These are phyloP conservation scores for Camponotus vicinus DNA, from an alignment of 1,140 invertebrate species.

Conservation along the genomic window DNA sequence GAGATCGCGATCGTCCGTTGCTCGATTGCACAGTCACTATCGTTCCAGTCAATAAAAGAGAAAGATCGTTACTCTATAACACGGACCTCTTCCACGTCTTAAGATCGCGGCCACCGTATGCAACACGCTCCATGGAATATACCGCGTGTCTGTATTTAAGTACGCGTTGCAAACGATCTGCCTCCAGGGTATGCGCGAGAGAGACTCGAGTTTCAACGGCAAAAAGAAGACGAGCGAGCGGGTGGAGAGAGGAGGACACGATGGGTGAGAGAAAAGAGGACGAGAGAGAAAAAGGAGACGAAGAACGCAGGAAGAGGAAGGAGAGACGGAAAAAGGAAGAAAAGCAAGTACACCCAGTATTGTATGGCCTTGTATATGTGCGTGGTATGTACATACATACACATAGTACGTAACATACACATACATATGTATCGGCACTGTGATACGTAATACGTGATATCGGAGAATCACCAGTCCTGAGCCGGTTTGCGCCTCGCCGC, in stretches of 20 bases:
- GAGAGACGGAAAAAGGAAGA: constrained; percentile 34
- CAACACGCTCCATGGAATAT: constrained; percentile 42
- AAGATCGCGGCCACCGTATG: constrained; percentile 21
- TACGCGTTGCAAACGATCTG: constrained; percentile 62
- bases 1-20: not conserved
- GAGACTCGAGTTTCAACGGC: constrained; percentile 40
- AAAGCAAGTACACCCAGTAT: constrained; percentile 21
- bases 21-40: constrained; percentile 29
- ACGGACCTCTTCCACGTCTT: not conserved
- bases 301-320: not conserved
- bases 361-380: not conserved
- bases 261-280: constrained; percentile 45
- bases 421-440: constrained; percentile 36
- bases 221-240: constrained; percentile 40
- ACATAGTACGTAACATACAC: not conserved
- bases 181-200: constrained; percentile 40
- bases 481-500: constrained; percentile 65
- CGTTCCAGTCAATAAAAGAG: constrained; percentile 41
- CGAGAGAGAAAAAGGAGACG: constrained; percentile 29
- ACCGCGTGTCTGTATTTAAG: constrained; percentile 63
- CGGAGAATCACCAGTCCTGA: constrained; percentile 67
- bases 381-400: not conserved
- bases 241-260: constrained; percentile 28
- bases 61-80: constrained; percentile 36
- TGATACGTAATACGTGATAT: constrained; percentile 73